Base-by-base conservation (phyloP, 2,797 vertebrate species). In the Onychomys arenicola region DNA sequence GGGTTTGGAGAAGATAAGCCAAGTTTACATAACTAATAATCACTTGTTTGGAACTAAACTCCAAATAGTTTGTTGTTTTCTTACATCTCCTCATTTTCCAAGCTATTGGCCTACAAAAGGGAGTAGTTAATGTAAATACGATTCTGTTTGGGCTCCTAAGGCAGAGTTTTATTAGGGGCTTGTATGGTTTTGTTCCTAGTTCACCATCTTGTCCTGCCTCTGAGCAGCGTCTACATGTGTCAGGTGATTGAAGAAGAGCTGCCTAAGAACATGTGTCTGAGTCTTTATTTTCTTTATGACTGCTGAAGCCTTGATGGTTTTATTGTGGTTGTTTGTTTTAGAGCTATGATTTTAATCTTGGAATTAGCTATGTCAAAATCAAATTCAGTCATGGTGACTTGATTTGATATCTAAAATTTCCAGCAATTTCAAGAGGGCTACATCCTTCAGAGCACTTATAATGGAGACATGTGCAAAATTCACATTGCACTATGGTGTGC, bases 321-420 rank as follows among this genome's bases (percentile, higher is more conserved):
- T 57, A 75, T 73, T 14, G 57, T 80, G 43, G 57, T 37, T 83
- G 29, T 69, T 84, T 92, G 65, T 40, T 12, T 57, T 73, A 46
- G 73, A 82, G 7, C 55, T 81, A 5, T 82, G 21, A 69, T 87
- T 94, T 89, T 55, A 57, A 67, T 65, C 43, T 81, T 11, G 32
- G 23, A 71, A 85, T 63, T 84, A 57, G 17, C 75, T 92, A 16
- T 89, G 67, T n/a, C 46, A 92, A 91, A 89, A 73, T 63, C 23
- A 92, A 91, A 73, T 89, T 73, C 78, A 73, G 43, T 92, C 85
- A 34, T 85, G 85, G 63, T 94, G 71, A 92, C 52, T 84, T 96
- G 95, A 73, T 71, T 78, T 76, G 5, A 57, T 81, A 83, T 88
- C 27, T 89, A n/a, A 92, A 57, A 40, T 59, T 89, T 80, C 37